Evolutionary conservation across 2,113 vertebrate species (phyloP).

Genomic region (Hypanus sabinus): DNA sequence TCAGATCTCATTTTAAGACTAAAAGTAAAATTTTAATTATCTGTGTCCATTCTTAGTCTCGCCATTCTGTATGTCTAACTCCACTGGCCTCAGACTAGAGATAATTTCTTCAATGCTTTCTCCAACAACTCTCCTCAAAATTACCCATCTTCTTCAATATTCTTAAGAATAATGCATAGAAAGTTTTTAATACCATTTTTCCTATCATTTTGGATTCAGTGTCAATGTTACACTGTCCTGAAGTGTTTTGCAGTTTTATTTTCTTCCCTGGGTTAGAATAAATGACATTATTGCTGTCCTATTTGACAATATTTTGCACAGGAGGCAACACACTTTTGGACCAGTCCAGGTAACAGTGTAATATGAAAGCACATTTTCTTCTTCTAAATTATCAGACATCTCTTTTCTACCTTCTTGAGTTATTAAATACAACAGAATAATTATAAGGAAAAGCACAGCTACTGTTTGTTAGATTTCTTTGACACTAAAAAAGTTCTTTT

Average conservation of each 20-base stretch:
- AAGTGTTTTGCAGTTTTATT: not conserved
- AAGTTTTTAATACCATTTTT: too few relatives aligned
- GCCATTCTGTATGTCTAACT: not conserved
- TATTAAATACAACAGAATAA: not conserved
- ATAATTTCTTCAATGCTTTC: not conserved
- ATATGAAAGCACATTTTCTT: not conserved
- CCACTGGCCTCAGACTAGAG: not conserved
- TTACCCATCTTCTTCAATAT: not conserved
- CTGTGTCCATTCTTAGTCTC: too few relatives aligned
- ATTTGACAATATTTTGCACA: not conserved
- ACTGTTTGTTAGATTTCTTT: not conserved
- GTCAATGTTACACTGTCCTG: not conserved
- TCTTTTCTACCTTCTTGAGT: not conserved
- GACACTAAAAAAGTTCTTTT: not conserved
- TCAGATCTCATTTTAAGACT: not conserved
- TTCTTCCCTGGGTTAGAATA: too few relatives aligned
- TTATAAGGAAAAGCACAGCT: not conserved
- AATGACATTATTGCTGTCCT: not conserved
- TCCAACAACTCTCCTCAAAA: not conserved
- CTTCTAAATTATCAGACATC: not conserved
- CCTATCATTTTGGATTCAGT: not conserved
- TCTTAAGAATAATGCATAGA: not conserved
- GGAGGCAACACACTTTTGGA: not conserved
- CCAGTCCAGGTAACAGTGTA: not conserved
- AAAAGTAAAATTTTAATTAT: not conserved